Evolutionary conservation across 2,888 invertebrate genomes (phyloP), one percentile per base, ranked within the genome.

Genomic region (Torymus auratus): DNA sequence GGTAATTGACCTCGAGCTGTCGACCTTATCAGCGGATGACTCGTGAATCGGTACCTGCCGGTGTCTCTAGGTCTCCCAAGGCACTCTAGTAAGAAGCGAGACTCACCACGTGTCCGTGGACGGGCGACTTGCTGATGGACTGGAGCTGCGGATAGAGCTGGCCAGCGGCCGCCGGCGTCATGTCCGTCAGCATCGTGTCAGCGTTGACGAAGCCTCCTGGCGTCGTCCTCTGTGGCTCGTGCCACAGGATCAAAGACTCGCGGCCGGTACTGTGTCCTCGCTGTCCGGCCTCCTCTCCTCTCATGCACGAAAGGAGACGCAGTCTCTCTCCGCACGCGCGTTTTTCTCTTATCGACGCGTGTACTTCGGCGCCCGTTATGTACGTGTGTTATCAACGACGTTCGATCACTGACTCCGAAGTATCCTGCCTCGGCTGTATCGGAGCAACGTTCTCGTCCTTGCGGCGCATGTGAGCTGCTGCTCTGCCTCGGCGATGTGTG

Each of bases 151-250:
- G 91, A 83, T 91, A 91, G 52, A 91, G 91, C 84, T 91, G 91
- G 84, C 91, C 91, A 86, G 91, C 91, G 85, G 91, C 90, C 84
- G 91, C 90, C 86, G 91, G 91, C 75, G 91, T 91, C 91, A 91
- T 91, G 86, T 91, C 91, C 84, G 91, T 91, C 87, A 91, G 87
- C 91, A 91, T 91, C 83, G 85, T 86, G 84, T 83, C 83, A 76
- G 81, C 82, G 84, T 82, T 81, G 83, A 41, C 13, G 28, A 10
- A 5, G 14, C n/a, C 80, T 81, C 80, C 79, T 82, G 67, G 76
- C 69, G 71, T 75, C 69, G 71, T 75, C 70, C 14, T 75, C 52
- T 67, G 23, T 50, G 67, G 41, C 41, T 41, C 41, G 41, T 41
- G 41, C 41, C 41, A 41, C 41, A 41, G 41, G 41, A 41, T 41